Percentiles rank a stretch among this genome's conserved stretches.
Conservation (phyloP, 2,113 vertebrate genomes). For the Tiliqua scincoides region DNA sequence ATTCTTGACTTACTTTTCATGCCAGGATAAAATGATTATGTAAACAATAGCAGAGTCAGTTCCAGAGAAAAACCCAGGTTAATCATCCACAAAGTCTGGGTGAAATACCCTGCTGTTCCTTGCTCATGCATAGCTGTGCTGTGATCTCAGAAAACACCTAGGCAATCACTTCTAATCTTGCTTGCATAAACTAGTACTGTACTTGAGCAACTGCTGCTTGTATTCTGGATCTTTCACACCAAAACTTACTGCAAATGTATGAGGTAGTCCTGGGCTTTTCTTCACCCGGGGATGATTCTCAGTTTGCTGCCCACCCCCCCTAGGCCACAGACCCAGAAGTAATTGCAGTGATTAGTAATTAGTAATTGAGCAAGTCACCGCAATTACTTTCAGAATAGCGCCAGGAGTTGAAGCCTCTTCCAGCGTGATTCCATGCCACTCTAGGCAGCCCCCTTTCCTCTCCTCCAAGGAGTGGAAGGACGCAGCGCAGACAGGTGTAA, state of each 20-base stretch:
- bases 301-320: no score
- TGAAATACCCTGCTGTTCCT: background rate
- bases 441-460: no score
- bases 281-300: no score
- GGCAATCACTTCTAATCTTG: background rate
- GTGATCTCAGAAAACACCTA: background rate
- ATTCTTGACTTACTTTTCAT: background rate
- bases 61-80: background rate
- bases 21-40: background rate
- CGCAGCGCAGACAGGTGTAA: no score
- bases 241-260: background rate
- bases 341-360: no score
- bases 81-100: background rate
- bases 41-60: background rate
- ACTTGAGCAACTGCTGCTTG: background rate
- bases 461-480: no score
- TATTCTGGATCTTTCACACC: background rate
- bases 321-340: no score
- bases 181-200: background rate
- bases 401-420: no score
- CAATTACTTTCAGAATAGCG: no score
- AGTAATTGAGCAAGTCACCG: no score
- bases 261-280: background rate
- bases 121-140: background rate
- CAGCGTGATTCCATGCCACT: no score